phyloP scores from a whole-genome alignment of 2,113 vertebrate genomes.

The Paedocypris sp. region DNA sequence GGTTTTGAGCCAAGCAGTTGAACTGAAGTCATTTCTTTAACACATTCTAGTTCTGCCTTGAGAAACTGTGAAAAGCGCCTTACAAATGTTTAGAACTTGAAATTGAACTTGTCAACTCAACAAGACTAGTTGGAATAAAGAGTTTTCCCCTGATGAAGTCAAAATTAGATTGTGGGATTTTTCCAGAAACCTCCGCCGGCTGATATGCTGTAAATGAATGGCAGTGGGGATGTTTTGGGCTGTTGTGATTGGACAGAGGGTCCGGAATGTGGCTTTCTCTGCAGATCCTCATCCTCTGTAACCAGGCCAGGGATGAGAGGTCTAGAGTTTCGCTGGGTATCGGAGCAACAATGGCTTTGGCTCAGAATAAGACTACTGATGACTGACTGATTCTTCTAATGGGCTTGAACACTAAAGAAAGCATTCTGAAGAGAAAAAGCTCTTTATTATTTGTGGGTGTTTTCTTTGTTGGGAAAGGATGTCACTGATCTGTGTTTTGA shows the following conservation, averaged over 20 bases:
- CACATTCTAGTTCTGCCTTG: background rate
- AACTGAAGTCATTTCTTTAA: background rate
- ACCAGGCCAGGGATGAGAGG: background rate
- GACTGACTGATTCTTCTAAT: constrained; percentile 5
- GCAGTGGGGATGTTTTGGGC: background rate
- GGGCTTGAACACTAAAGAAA: background rate
- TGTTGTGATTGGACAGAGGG: background rate
- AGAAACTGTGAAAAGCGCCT: too few relatives aligned
- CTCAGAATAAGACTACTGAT: background rate
- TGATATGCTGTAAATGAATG: background rate
- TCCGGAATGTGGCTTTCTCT: constrained; percentile 21
- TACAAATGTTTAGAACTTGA: too few relatives aligned
- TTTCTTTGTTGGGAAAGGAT: too few relatives aligned
- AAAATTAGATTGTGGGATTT: too few relatives aligned
- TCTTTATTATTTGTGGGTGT: background rate
- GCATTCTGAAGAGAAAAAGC: background rate
- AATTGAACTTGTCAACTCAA: too few relatives aligned
- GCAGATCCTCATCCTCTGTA: background rate
- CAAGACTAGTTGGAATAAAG: too few relatives aligned
- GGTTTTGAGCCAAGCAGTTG: background rate
- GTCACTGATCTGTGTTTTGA: too few relatives aligned
- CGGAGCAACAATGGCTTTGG: constrained; percentile 4
- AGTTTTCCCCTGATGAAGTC: too few relatives aligned
- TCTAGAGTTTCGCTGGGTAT: constrained; percentile 14
- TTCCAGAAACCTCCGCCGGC: too few relatives aligned